Conservation (phyloP, 2,113 vertebrate species). For the Gavialis gangeticus region DNA sequence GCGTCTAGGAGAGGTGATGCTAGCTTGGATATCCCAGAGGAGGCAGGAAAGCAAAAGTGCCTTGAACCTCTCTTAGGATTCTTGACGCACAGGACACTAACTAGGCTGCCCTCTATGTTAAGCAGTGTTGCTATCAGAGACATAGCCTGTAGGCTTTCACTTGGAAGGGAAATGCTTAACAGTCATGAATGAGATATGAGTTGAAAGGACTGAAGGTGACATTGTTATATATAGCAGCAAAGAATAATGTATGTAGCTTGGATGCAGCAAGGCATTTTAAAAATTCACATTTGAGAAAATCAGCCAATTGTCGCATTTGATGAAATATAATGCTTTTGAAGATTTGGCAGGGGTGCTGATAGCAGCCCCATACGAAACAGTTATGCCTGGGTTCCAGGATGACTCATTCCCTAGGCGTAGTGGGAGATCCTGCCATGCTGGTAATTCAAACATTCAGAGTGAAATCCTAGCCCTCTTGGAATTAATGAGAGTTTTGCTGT, state of each 20-base stretch:
- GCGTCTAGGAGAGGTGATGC: neutral
- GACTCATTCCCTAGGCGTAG: neutral
- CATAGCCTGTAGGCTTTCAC: neutral
- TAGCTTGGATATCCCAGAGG: neutral
- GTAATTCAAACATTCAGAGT: accelerated
- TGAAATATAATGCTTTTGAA: neutral
- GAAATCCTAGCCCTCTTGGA: neutral
- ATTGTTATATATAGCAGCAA: neutral
- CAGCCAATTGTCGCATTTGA: neutral
- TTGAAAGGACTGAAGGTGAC: neutral
- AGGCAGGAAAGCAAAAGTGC: neutral
- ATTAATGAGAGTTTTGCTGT: neutral
- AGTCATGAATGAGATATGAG: neutral
- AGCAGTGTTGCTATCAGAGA: neutral
- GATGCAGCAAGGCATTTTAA: neutral
- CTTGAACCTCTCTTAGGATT: neutral
- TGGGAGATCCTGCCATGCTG: neutral
- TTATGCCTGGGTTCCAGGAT: neutral
- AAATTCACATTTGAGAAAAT: neutral
- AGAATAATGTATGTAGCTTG: neutral
- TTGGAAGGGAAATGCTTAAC: neutral
- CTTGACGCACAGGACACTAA: neutral
- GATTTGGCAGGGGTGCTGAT: neutral
- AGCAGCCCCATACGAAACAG: neutral
- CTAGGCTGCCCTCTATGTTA: neutral